phyloP scores from a whole-genome alignment of 2,888 invertebrate genomes.

The Orgyia antiqua region DNA sequence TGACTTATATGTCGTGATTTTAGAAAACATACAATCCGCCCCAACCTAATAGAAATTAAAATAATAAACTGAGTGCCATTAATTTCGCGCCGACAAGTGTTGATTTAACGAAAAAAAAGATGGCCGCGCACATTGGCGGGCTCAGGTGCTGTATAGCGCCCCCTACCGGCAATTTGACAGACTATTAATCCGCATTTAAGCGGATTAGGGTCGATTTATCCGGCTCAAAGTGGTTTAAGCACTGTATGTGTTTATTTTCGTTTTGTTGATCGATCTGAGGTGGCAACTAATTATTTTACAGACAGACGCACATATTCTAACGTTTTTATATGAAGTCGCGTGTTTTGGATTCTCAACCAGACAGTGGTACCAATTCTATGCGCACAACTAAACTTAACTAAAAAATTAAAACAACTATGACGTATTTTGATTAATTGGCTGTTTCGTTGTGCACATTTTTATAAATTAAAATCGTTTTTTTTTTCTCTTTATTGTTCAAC shows the following conservation, averaged over 20 bases:
- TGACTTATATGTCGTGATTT: too few species aligned
- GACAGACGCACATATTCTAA: too few species aligned
- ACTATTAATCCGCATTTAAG: slow-evolving; percentile 74
- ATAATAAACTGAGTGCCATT: slow-evolving; percentile 25
- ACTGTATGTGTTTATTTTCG: slow-evolving; percentile 22
- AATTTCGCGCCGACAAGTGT: slow-evolving; percentile 20
- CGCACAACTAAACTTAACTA: too few species aligned
- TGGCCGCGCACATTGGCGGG: slow-evolving; percentile 21
- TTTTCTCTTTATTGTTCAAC: too few species aligned
- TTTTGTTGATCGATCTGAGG: slow-evolving; percentile 16
- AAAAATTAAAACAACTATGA: too few species aligned
- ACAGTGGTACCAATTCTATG: too few species aligned
- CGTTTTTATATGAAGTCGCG: too few species aligned
- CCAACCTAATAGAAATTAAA: slow-evolving; percentile 18
- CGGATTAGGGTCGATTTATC: slow-evolving; percentile 57
- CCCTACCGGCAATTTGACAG: slow-evolving; percentile 70
- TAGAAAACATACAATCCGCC: slow-evolving; percentile 1
- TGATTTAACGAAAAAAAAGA: slow-evolving; percentile 24
- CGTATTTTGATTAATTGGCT: too few species aligned
- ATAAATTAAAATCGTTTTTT: too few species aligned
- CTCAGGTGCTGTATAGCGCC: slow-evolving; percentile 58
- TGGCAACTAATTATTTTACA: slow-evolving; percentile 1
- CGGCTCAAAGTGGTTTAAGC: slow-evolving; percentile 51
- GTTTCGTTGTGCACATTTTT: too few species aligned
- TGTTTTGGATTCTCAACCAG: too few species aligned